Evolutionary conservation across 2,113 vertebrate genomes (phyloP).

Genomic region (Anguilla rostrata): DNA sequence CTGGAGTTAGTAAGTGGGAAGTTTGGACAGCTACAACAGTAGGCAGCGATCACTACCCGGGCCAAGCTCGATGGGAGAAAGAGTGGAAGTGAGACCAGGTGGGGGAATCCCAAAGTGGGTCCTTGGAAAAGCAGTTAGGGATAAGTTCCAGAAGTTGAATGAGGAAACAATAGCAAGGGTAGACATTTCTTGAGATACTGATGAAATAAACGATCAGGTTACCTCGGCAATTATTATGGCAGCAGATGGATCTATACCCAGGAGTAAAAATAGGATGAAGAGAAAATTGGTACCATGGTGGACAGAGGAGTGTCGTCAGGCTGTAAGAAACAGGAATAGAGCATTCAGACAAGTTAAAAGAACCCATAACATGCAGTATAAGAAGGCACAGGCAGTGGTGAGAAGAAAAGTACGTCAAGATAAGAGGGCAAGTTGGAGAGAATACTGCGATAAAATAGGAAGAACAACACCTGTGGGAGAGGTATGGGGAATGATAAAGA

Average conservation of each 20-base stretch:
- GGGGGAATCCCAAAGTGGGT: too few species aligned
- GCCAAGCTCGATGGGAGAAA: too few species aligned
- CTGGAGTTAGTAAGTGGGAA: too few species aligned
- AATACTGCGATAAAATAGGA: not conserved
- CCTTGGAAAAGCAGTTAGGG: too few species aligned
- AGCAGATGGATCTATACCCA: conserved; percentile 4
- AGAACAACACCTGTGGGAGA: not conserved
- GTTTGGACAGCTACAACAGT: too few species aligned
- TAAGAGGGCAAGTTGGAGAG: not conserved
- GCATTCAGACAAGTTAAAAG: not conserved
- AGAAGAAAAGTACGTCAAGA: not conserved
- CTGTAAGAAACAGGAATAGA: not conserved
- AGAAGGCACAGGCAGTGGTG: not conserved
- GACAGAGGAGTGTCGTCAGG: not conserved
- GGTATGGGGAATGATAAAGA: not conserved
- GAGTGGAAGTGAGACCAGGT: too few species aligned
- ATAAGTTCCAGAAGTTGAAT: too few species aligned
- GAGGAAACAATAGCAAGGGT: too few species aligned
- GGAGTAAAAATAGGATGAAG: not conserved
- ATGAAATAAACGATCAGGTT: too few species aligned
- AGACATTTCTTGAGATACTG: too few species aligned
- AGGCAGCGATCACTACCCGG: too few species aligned
- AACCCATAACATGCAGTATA: not conserved
- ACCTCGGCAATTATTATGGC: not conserved
- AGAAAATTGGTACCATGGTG: not conserved